A percentile compares a stretch with the other conserved stretches of the same genome.
phyloP scores from a whole-genome alignment of 2,797 vertebrate species.

The Typhlichthys eigenmanni region DNA sequence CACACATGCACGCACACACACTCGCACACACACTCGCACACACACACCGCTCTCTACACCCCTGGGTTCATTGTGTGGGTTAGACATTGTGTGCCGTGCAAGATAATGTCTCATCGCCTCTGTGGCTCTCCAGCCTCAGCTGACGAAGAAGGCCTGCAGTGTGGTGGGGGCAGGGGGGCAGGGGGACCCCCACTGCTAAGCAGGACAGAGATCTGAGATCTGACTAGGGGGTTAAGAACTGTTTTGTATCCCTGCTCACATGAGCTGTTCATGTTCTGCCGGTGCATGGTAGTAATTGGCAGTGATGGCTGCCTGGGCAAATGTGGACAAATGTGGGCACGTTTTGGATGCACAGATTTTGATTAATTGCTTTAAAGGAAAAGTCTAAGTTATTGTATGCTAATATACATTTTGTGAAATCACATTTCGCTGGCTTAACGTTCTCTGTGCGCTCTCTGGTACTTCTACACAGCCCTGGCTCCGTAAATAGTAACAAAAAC shows the following conservation, averaged over 20 bases:
- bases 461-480: no score
- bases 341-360: no score
- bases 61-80: constrained; percentile 59
- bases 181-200: neutral
- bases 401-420: no score
- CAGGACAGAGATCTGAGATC: constrained; percentile 15
- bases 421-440: no score
- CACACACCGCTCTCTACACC: neutral
- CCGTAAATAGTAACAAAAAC: no score
- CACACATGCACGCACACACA: neutral
- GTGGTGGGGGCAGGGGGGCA: constrained; percentile 11
- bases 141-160: constrained; percentile 42
- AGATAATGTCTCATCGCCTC: constrained; percentile 68
- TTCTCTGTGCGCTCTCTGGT: no score
- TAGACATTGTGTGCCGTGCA: constrained; percentile 57
- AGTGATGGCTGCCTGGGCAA: constrained; percentile 43
- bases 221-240: constrained; percentile 40
- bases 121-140: constrained; percentile 42
- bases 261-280: constrained; percentile 28
- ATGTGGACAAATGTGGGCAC: constrained; percentile 12
- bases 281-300: constrained; percentile 22
- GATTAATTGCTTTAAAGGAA: no score
- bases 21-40: no score
- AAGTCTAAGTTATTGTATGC: no score
- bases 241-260: constrained; percentile 34